Conservation (phyloP, 1,140 invertebrate species). For the Drosophila biarmipes region DNA sequence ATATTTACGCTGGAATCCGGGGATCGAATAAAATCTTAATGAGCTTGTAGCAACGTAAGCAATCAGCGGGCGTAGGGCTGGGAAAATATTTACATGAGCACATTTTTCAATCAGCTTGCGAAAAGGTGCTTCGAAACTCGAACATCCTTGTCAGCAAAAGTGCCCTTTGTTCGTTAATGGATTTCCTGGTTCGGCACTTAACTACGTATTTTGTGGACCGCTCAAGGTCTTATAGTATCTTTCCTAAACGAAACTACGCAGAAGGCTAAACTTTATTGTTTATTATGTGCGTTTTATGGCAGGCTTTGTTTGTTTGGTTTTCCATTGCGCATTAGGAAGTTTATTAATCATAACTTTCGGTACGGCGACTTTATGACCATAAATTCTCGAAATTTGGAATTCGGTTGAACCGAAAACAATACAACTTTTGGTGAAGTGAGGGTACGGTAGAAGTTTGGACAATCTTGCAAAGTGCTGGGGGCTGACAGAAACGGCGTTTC, state of each 20-base stretch:
- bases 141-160: constrained; percentile 18
- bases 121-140: not conserved
- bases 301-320: constrained; percentile 11
- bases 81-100: constrained; percentile 39
- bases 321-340: constrained; percentile 26
- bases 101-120: constrained; percentile 34
- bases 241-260: constrained; percentile 14
- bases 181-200: constrained; percentile 48
- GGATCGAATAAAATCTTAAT: constrained; percentile 55
- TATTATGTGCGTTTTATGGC: constrained; percentile 29
- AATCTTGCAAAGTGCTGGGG: not conserved
- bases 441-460: not conserved
- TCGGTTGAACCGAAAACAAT: constrained; percentile 14
- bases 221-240: not conserved
- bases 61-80: constrained; percentile 19
- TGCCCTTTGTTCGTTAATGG: constrained; percentile 47
- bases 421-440: constrained; percentile 4
- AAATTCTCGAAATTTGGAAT: constrained; percentile 29
- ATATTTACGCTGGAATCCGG: constrained; percentile 1
- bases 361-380: constrained; percentile 7
- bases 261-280: constrained; percentile 36
- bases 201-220: constrained; percentile 21
- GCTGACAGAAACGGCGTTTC: not conserved
- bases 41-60: constrained; percentile 16
- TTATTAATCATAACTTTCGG: constrained; percentile 44